A percentile compares a stretch with the other conserved stretches of the same genome.
Conservation (phyloP, 2,888 invertebrate genomes). For the Glyphotaelius pellucidus region DNA sequence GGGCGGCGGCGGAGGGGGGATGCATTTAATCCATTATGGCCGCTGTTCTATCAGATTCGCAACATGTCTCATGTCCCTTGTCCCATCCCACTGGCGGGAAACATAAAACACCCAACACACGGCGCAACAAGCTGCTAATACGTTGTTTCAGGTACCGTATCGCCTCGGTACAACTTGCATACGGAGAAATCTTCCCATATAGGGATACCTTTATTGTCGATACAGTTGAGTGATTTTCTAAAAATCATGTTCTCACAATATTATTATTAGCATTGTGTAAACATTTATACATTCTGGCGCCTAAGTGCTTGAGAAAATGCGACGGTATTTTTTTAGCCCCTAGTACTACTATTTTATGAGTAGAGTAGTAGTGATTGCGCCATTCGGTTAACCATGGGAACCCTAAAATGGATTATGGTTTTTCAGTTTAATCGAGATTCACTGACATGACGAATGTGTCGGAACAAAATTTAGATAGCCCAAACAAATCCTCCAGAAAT, state of each 20-base stretch:
- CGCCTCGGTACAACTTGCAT: background rate
- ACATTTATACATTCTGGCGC: background rate
- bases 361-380: background rate
- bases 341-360: background rate
- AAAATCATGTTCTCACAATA: background rate
- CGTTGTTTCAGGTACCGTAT: background rate
- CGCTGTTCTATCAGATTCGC: slow-evolving; percentile 2
- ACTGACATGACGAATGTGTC: background rate
- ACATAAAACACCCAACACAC: background rate
- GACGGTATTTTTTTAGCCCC: background rate
- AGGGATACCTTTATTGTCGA: slow-evolving; percentile 3
- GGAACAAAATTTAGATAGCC: no score
- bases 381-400: no score
- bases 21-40: slow-evolving; percentile 2
- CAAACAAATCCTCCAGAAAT: no score
- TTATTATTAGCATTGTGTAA: slow-evolving; percentile 11
- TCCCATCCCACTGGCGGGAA: background rate
- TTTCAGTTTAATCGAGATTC: background rate
- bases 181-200: slow-evolving; percentile 33
- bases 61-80: background rate
- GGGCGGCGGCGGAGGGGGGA: background rate
- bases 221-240: slow-evolving; percentile 16
- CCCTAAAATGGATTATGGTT: background rate
- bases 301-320: background rate
- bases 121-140: background rate